Evolutionary conservation across 2,797 vertebrate genomes (phyloP), one percentile per base, ranked within the genome.

Genomic region (Gephyroberyx darwinii): DNA sequence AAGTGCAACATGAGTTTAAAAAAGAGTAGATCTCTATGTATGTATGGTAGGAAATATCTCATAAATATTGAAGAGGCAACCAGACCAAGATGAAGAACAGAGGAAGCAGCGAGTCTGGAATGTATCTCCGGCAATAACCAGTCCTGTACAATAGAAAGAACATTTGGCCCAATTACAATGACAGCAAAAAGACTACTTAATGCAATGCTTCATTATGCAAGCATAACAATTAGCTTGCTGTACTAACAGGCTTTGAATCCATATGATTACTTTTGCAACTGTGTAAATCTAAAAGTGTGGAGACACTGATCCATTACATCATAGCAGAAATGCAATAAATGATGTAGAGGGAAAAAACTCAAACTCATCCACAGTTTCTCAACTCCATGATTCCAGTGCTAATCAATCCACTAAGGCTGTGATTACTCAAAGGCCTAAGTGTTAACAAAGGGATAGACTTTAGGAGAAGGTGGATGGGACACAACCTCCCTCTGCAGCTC

Each of bases 161-260:
- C 77, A 77, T 84, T 78, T 84, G 68, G 81, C 75, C 82, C 76
- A 72, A 86, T 86, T 83, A 80, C 41, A 86, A 39, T 65, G 57
- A 57, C 60, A 83, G 71, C 64, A 81, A 77, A 85, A 84, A 67
- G 33, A 79, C 64, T 69, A 75, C 64, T 82, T 81, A 74, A 84
- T 89, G 73, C 61, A 55, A 20, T 63, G 70, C 77, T 80, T 78
- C 80, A 85, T 89, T 84, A 88, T 87, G 75, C 80, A 87, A 86
- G 84, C 73, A 59, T 57, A 52, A 68, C 78, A 54, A 48, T 84
- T 75, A 75, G 35, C 55, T 50, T 30, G 47, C 52, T 80, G 71
- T 35, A 47, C 51, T 80, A 71, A 81, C 76, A 66, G 45, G 51
- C 74, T 77, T 65, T 73, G 73, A 81, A 82, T 64, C 16, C 64